Evolutionary conservation across 2,888 invertebrate species (phyloP).

Genomic region (Drosophila cognata): DNA sequence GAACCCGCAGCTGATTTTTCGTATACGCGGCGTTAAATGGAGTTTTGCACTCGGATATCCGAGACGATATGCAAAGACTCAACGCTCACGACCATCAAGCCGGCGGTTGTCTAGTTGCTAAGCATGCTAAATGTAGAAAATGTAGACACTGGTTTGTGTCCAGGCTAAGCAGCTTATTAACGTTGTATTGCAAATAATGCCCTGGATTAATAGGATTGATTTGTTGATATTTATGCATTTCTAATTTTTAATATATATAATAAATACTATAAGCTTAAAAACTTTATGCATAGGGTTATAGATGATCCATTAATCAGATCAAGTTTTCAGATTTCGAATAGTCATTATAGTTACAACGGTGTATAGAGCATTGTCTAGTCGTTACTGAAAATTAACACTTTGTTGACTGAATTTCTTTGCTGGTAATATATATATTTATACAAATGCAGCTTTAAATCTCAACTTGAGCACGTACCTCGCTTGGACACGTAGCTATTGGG

Average conservation of each 20-base stretch:
- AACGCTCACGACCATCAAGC: conserved; percentile 26
- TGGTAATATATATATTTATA: neutral
- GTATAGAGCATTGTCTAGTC: conserved; percentile 16
- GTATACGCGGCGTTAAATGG: too few species aligned
- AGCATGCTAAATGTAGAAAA: rapidly evolving
- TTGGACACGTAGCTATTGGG: conserved; percentile 40
- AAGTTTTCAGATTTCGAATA: neutral
- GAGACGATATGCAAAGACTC: neutral
- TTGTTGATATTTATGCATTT: neutral
- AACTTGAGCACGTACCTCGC: conserved; percentile 67
- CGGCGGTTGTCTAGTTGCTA: neutral
- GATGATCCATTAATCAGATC: neutral
- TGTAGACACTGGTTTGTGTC: neutral
- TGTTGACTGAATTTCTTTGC: conserved; percentile 2
- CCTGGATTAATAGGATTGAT: neutral
- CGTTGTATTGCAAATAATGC: neutral
- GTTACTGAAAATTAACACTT: neutral
- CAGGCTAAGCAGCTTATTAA: neutral
- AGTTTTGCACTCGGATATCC: neutral
- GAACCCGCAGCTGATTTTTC: conserved; percentile 38
- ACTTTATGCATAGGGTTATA: too few species aligned
- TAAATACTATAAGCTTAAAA: neutral
- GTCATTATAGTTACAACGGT: neutral
- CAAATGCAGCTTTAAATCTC: conserved; percentile 43
- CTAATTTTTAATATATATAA: neutral